A percentile compares a stretch with the other conserved stretches of the same genome.
Evolutionary conservation across 2,888 invertebrate species (phyloP).

Genomic region (Caenorhabditis sinica): DNA sequence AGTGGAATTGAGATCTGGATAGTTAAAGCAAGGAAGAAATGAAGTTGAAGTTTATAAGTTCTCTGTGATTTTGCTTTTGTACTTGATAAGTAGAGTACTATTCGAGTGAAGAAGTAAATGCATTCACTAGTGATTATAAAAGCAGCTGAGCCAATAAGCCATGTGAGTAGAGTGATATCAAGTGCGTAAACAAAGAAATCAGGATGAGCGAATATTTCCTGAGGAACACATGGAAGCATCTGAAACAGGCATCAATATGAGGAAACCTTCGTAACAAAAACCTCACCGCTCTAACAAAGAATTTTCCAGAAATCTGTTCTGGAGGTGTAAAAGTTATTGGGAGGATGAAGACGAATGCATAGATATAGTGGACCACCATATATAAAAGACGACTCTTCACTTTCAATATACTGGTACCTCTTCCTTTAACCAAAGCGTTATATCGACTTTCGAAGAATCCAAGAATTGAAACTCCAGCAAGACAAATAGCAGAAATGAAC

Average conservation of each 20-base stretch:
- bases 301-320: conserved; percentile 15
- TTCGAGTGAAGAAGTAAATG: conserved; percentile 30
- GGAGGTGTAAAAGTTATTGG: conserved; percentile 38
- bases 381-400: conserved; percentile 10
- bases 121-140: conserved; percentile 13
- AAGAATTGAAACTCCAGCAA: conserved; percentile 23
- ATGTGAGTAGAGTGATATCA: conserved; percentile 33
- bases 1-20: conserved; percentile 38
- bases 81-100: conserved; percentile 25
- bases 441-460: conserved; percentile 43
- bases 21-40: conserved; percentile 38
- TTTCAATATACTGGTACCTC: neutral
- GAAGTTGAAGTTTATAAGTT: conserved; percentile 45
- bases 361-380: conserved; percentile 32
- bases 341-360: conserved; percentile 32
- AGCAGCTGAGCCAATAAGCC: conserved; percentile 7
- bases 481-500: conserved; percentile 38
- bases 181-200: conserved; percentile 37
- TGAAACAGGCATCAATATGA: neutral
- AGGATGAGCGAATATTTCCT: conserved; percentile 28
- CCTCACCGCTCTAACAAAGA: neutral
- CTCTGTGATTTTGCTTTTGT: conserved; percentile 39
- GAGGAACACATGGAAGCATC: conserved; percentile 43
- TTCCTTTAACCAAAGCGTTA: conserved; percentile 17
- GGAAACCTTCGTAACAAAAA: too few relatives aligned